Conservation (phyloP, 1,140 invertebrate species). For the Yoshiicerus persimilis region DNA sequence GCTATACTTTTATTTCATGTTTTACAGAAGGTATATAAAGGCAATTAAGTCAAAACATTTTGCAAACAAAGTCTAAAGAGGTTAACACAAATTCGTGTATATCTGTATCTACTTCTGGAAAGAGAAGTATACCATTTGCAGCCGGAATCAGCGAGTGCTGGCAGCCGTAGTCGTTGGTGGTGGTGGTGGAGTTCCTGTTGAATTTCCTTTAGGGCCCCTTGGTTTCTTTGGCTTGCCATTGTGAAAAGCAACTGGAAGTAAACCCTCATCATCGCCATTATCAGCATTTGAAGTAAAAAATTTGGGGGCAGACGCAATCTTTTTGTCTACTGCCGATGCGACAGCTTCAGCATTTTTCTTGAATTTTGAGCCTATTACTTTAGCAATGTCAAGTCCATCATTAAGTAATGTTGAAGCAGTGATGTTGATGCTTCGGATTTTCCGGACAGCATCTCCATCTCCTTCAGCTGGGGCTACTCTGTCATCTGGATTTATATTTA, state of each 20-base stretch:
- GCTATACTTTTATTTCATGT: no score
- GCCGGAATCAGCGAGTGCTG: no score
- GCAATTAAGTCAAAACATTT: no score
- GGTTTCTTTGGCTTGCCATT: no score
- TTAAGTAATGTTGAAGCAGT: not conserved
- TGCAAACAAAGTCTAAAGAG: no score
- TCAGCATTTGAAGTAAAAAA: not conserved
- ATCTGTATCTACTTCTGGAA: no score
- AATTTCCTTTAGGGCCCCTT: not conserved
- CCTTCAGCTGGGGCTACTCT: no score
- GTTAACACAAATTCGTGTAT: no score
- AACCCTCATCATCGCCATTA: not conserved
- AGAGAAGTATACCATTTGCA: no score
- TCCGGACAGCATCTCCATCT: not conserved
- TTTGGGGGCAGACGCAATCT: not conserved
- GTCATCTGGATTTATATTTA: no score
- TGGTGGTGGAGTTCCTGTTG: not conserved
- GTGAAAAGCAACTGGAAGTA: not conserved
- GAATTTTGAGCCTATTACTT: not conserved
- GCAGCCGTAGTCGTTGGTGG: not conserved
- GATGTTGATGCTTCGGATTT: not conserved
- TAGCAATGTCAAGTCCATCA: not conserved
- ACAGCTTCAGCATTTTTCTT: not conserved
- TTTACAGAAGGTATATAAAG: no score
- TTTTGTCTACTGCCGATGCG: not conserved